Conservation (phyloP, 2,888 invertebrate genomes). For the Cryptus armator region DNA sequence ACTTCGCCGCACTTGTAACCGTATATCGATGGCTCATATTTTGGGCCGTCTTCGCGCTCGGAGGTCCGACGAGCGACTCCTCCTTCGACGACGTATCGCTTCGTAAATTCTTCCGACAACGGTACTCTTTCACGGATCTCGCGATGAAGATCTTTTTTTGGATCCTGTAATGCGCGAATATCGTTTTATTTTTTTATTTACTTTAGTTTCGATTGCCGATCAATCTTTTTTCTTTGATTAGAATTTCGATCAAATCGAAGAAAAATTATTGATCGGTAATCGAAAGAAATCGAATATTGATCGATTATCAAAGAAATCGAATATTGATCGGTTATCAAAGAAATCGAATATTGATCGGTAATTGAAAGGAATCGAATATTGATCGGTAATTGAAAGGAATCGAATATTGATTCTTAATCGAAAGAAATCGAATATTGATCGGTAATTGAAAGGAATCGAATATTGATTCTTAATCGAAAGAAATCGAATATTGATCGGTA, state of each 20-base stretch:
- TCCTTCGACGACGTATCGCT: constrained; percentile 81
- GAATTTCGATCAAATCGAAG: too few relatives aligned
- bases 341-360: too few relatives aligned
- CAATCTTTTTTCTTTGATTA: too few relatives aligned
- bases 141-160: constrained; percentile 78
- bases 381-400: too few relatives aligned
- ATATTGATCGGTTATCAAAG: too few relatives aligned
- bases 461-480: too few relatives aligned
- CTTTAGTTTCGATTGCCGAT: too few relatives aligned
- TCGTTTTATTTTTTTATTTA: constrained; percentile 5
- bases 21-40: constrained; percentile 82
- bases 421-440: too few relatives aligned
- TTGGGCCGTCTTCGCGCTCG: constrained; percentile 80
- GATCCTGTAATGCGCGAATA: constrained; percentile 73
- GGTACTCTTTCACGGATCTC: constrained; percentile 76
- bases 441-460: background rate
- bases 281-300: background rate
- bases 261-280: background rate
- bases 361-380: too few relatives aligned
- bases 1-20: constrained; percentile 81
- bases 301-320: too few relatives aligned
- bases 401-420: too few relatives aligned
- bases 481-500: too few relatives aligned
- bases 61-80: constrained; percentile 80
- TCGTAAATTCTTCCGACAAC: constrained; percentile 80